Evolutionary conservation across 2,113 vertebrate species (phyloP).

Genomic region (Ptychochromis oligacanthus): DNA sequence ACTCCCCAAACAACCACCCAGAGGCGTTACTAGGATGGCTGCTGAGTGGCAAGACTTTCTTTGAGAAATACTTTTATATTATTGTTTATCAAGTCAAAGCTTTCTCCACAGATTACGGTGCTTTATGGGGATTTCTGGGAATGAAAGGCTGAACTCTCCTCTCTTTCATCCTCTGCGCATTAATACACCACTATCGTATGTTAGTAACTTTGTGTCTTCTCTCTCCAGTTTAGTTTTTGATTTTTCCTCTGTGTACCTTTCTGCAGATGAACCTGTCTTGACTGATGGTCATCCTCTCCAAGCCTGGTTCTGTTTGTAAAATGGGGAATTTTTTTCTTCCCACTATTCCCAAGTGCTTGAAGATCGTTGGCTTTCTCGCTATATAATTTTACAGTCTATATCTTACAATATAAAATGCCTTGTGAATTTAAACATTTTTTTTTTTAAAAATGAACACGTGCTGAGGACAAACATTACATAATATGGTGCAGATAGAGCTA

Average conservation of each 20-base stretch:
- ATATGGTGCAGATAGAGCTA: background rate
- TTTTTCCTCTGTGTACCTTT: background rate
- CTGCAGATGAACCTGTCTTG: no score
- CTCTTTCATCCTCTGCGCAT: background rate
- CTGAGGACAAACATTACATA: background rate
- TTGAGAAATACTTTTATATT: no score
- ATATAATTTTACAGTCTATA: background rate
- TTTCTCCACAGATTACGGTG: background rate
- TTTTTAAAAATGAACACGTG: fast-evolving
- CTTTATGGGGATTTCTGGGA: fast-evolving
- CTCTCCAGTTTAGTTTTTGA: no score
- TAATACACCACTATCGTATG: background rate
- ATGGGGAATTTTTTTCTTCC: background rate
- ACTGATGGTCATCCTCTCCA: background rate
- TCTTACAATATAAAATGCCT: fast-evolving
- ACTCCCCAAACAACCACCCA: no score
- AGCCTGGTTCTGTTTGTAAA: background rate
- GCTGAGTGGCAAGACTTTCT: no score
- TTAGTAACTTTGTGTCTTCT: no score
- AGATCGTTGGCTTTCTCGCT: background rate
- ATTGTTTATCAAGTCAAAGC: background rate
- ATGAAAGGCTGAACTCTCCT: no score
- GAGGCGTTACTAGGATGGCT: no score
- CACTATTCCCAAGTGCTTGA: background rate
- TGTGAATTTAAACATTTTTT: fast-evolving